Evolutionary conservation across 1,140 invertebrate species (phyloP), one percentile per base, ranked within the genome.

Genomic region (Bemisia tabaci): DNA sequence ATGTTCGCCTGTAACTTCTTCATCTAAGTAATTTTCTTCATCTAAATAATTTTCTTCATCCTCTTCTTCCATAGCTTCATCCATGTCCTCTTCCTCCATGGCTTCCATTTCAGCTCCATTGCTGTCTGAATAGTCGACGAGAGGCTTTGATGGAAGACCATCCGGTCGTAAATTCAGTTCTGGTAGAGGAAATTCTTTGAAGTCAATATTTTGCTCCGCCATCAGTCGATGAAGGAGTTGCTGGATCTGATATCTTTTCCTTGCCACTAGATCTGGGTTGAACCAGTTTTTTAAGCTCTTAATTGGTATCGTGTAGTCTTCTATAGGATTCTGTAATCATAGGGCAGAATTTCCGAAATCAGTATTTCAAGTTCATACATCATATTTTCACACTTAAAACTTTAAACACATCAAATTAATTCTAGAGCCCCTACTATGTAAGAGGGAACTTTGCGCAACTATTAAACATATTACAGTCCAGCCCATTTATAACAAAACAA

Each of bases 201-300:
- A 74, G 60, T 78, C 73, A 0, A 77, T 74, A 68, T 78, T 80
- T 25, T 75, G 78, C 26, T 73, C 82, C 62, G 83, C 79, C 84
- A 90, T 88, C 17, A 91, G 75, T 59, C 78, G 75, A 73, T 86
- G 84, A n/a, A 92, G 77, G 48, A 91, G 75, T 66, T 83, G 82
- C n/a, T 87, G 85, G 65, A 92, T 84, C 67, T 91, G 87, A 77
- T 90, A 89, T 48, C 90, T 77, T 79, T 92, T 91, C 62, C 84
- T 80, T 1, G 86, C 89, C 0, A 91, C 89, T 0, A 85, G 78
- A 26, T 90, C 85, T 73, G 88, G 85, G 71, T 88, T 85, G 72
- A 92, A 92, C 90, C 89, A 92, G 73, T 83, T 83, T 67, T 82
- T 82, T 27, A 92, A 75, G 60, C 85, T 82, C 76, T 86, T 87